Evolutionary conservation across 1,140 invertebrate species (phyloP).

Genomic region (Stegodyphus mimosarum): DNA sequence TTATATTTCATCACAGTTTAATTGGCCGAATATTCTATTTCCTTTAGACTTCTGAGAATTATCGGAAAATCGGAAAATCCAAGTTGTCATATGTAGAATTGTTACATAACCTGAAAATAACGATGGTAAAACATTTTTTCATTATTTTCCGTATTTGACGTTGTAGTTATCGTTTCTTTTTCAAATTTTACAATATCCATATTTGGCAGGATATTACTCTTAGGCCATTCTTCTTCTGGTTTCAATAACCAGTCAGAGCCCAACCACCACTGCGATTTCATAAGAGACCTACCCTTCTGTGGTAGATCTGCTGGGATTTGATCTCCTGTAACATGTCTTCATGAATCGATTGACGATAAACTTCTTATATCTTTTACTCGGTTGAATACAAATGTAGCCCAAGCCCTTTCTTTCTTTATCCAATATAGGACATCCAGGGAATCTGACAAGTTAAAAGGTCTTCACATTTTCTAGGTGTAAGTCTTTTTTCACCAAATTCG

Average conservation of each 20-base stretch:
- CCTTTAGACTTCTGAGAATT: not conserved
- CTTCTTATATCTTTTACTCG: constrained; percentile 2
- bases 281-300: not conserved
- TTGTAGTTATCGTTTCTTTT: not conserved
- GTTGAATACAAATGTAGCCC: constrained; percentile 10
- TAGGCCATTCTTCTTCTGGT: not conserved
- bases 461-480: not conserved
- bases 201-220: not conserved
- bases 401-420: not conserved
- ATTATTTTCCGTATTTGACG: not conserved
- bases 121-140: not conserved
- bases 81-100: not conserved
- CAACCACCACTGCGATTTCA: not conserved
- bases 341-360: not conserved
- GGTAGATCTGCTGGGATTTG: not conserved
- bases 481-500: not conserved
- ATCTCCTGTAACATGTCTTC: not conserved
- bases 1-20: not conserved
- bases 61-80: not conserved
- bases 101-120: not conserved
- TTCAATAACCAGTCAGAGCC: not conserved
- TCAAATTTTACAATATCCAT: not conserved
- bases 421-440: not conserved
- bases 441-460: constrained; percentile 6
- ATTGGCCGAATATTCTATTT: not conserved